These are phyloP conservation scores for Rhabdophis nuchalis DNA, from an alignment of 2,797 vertebrate species.

Conservation along the genomic window DNA sequence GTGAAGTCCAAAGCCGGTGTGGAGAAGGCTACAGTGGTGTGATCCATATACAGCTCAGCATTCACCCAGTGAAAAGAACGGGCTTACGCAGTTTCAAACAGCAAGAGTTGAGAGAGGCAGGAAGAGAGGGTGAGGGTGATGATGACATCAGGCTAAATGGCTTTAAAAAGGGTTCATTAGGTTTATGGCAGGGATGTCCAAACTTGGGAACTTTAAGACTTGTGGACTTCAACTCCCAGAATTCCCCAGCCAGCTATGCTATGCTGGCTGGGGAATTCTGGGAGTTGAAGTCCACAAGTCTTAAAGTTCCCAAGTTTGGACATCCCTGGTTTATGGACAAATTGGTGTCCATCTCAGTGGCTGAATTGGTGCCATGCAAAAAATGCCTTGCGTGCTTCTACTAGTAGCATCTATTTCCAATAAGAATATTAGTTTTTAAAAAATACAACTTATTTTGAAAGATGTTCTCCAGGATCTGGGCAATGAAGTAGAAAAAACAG, in stretches of 20 bases:
- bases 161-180: neutral
- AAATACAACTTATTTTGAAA: neutral
- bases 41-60: neutral
- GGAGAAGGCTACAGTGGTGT: neutral
- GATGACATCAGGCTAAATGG: neutral
- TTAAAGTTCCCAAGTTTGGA: too few relatives aligned
- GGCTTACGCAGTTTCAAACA: neutral
- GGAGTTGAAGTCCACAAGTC: too few relatives aligned
- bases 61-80: neutral
- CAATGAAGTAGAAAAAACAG: neutral
- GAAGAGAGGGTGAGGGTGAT: neutral
- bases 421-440: neutral
- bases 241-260: too few relatives aligned
- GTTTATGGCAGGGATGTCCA: too few relatives aligned
- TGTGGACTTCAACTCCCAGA: too few relatives aligned
- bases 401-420: neutral
- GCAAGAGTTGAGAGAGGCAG: neutral
- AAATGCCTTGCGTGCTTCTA: neutral
- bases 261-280: too few relatives aligned
- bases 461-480: neutral
- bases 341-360: neutral
- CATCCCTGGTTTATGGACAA: neutral
- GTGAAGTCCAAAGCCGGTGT: neutral
- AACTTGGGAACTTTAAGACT: too few relatives aligned
- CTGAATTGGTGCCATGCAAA: neutral